A percentile compares a stretch with the other conserved stretches of the same genome.
Conservation (phyloP, 2,113 vertebrate species). For the Astatoreochromis straeleni region DNA sequence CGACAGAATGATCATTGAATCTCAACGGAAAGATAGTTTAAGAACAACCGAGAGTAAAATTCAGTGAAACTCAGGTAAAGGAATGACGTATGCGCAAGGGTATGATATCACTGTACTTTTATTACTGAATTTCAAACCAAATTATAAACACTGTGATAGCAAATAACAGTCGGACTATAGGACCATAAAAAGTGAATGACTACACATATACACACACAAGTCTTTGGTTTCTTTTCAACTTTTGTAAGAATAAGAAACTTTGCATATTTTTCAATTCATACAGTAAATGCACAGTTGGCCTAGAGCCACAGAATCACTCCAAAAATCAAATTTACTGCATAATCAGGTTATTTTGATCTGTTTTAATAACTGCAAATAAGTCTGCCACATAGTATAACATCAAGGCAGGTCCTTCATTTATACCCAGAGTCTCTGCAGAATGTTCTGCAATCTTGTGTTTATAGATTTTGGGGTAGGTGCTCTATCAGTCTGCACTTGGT, state of each 20-base stretch:
- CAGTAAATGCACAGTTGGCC: neutral
- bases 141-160: neutral
- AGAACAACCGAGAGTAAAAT: neutral
- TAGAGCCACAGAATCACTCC: neutral
- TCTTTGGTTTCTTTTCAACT: neutral
- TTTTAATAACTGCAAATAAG: neutral
- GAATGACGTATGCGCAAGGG: neutral
- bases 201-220: neutral
- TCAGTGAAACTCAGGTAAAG: neutral
- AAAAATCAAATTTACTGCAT: neutral
- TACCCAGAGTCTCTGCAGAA: neutral
- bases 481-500: neutral
- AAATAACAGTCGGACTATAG: neutral
- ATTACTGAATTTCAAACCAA: neutral
- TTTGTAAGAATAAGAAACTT: neutral
- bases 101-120: neutral
- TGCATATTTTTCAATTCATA: neutral
- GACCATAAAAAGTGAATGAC: neutral
- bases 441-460: neutral
- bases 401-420: neutral
- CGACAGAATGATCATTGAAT: neutral
- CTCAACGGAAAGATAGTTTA: neutral
- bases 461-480: neutral
- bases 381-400: neutral
- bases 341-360: neutral